These are phyloP conservation scores for Glaucomys volans DNA, from an alignment of 2,113 vertebrate species.

Conservation along the genomic window DNA sequence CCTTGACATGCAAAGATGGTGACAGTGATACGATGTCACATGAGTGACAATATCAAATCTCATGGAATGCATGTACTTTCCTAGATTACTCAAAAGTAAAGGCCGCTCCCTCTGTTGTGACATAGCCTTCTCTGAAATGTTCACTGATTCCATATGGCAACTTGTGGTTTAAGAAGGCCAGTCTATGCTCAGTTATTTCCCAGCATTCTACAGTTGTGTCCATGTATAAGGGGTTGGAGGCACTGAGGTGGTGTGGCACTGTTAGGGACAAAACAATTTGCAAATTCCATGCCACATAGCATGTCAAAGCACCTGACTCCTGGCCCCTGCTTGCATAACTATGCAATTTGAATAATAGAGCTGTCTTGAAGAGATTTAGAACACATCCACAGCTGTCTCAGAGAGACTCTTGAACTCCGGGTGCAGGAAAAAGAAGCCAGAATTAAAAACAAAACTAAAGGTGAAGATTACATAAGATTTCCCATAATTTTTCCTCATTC, in stretches of 20 bases:
- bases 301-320: neutral
- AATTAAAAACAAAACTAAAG: conserved; percentile 6
- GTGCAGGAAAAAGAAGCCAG: neutral
- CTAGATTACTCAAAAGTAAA: conserved; percentile 31
- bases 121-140: neutral
- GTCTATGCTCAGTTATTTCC: neutral
- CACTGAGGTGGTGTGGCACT: neutral
- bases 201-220: neutral
- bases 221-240: neutral
- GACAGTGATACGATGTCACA: neutral
- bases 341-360: neutral
- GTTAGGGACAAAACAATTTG: neutral
- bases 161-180: neutral
- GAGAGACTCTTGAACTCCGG: neutral
- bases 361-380: neutral
- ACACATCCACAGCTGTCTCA: neutral
- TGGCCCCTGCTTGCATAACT: neutral
- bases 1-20: conserved; percentile 59
- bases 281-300: neutral
- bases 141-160: neutral
- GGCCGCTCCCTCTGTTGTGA: neutral
- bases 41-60: conserved; percentile 18
- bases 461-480: neutral
- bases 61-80: conserved; percentile 21
- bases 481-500: neutral